Evolutionary conservation across 1,140 invertebrate genomes (phyloP), one percentile per base, ranked within the genome.

Genomic region (Globodera ellingtonae): DNA sequence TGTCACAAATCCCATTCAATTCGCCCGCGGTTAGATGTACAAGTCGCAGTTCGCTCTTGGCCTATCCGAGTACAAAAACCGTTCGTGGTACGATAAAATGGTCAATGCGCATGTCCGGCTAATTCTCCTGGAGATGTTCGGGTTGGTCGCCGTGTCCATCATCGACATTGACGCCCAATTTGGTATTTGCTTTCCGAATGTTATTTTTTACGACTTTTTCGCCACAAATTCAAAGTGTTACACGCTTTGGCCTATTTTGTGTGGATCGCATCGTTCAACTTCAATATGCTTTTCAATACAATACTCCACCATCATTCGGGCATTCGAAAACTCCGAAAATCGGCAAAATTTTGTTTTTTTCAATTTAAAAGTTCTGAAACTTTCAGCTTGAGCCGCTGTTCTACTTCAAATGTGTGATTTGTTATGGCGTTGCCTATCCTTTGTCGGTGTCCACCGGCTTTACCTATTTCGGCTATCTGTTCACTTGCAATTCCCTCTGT

Each of bases 231-330:
- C 82, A 84, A 56, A 87, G 87, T 81, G 15, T 80, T 88, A 44
- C 86, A 88, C 72, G 86, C 88, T 9, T 50, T 84, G 59, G 82
- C 65, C 35, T 88, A 85, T 66, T 79, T 81, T 9, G 73, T 89
- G 6, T 89, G 88, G 88, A 79, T 88, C 4, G 84, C 84, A 66
- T 67, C 71, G 13, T 86, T 88, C 75, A 85, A 77, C 67, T 89
- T 89, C 73, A 88, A 88, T 62, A 88, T 88, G 84, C 79, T 89
- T 6, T 85, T 89, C 72, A 89, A 89, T 65, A 78, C 80, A 0
- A 82, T 88, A 56, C 71, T 88, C 6, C 86, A 88, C 56, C 80
- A 87, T 69, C 85, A 81, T 67, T 86, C 88, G 48, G 87, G 88
- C 9, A 81, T 85, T 24, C 47, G 79, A 21, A 69, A 86, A 48